Percentiles rank a stretch among this genome's conserved stretches.
These are phyloP conservation scores for Halichondria panicea DNA, from an alignment of 37 sponge, comb jelly and placozoan species.

Conservation along the genomic window DNA sequence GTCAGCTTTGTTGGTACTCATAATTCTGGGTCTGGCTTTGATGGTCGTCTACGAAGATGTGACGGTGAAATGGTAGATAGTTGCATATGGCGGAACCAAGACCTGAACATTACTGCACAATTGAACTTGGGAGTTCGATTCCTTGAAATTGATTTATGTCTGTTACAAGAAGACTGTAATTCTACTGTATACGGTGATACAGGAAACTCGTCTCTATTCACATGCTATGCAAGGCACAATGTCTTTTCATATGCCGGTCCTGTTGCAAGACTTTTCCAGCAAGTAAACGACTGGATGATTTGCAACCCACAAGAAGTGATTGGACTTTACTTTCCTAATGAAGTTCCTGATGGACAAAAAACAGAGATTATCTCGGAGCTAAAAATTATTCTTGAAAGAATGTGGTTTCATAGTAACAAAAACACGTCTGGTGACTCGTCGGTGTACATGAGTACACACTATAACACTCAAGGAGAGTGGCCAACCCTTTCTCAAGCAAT, in stretches of 20 bases:
- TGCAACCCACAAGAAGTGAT: conserved; percentile 5
- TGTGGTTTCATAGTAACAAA: neutral
- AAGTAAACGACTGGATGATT: conserved; percentile 37
- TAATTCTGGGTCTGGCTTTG: conserved; percentile 27
- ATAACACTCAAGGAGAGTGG: conserved; percentile 14
- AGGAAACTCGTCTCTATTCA: neutral
- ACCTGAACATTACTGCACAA: conserved; percentile 2
- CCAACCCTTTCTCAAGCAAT: conserved; percentile 42
- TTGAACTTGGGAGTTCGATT: conserved; percentile 24
- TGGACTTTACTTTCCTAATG: conserved; percentile 8
- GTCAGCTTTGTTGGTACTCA: conserved; percentile 35
- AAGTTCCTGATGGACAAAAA: neutral
- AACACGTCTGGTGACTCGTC: neutral
- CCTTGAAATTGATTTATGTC: conserved; percentile 27
- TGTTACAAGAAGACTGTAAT: conserved; percentile 2
- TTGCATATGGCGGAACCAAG: conserved; percentile 29
- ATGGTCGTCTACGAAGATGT: neutral
- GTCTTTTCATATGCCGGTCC: conserved; percentile 17
- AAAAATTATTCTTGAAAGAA: neutral
- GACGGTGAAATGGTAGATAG: neutral
- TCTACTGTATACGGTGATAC: conserved; percentile 4
- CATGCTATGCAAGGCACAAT: conserved; percentile 18
- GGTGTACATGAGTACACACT: conserved; percentile 7
- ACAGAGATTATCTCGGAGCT: neutral
- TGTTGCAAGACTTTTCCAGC: neutral